Evolutionary conservation across 2,888 invertebrate genomes (phyloP), one percentile per base, ranked within the genome.

Genomic region (Oxyteleia sp.): DNA sequence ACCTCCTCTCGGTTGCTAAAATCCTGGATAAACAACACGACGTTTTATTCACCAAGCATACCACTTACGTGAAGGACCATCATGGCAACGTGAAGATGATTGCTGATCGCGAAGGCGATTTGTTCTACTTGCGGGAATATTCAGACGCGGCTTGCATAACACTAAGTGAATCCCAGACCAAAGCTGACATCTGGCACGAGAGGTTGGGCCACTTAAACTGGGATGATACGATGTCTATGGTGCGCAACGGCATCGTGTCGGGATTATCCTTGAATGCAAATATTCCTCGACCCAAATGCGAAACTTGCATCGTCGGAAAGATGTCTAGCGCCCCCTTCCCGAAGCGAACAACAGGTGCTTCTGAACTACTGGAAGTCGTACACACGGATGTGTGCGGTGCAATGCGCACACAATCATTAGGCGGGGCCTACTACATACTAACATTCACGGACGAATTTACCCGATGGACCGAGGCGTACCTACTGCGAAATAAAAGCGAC

Each of bases 1-100:
- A n/a, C n/a, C 47, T 87, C 0, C 45, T 86, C 10, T 87, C 84
- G 1, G 69, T 88, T 0, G 80, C 82, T 0, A 86, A 85, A 63
- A 85, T 87, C 7, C 81, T 84, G 5, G 82, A 85, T 63, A 64
- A 57, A 7, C 69, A 53, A 1, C 49, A 78, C 35, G 45, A 63
- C 3, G 82, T 85, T 0, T 43, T 51, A 15, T 88, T 87, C 35
- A 23, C 32, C 0, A 81, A 68, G 35, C 18, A 76, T 7, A n/a
- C 43, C 1, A 86, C 85, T 0, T 32, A 51, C 2, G 69, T 86
- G 11, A 16, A 4, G 8, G 81, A 82, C 20, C 0, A n/a, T 7
- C 1, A 64, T 0, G 83, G 84, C 7, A 26, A 41, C 20, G 20
- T 75, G 0, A 78, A 53, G 10, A n/a, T 84, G 7, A 45, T 41